A percentile compares a stretch with the other conserved stretches of the same genome.
Conservation (phyloP, 2,797 vertebrate species). For the Valencia hispanica region DNA sequence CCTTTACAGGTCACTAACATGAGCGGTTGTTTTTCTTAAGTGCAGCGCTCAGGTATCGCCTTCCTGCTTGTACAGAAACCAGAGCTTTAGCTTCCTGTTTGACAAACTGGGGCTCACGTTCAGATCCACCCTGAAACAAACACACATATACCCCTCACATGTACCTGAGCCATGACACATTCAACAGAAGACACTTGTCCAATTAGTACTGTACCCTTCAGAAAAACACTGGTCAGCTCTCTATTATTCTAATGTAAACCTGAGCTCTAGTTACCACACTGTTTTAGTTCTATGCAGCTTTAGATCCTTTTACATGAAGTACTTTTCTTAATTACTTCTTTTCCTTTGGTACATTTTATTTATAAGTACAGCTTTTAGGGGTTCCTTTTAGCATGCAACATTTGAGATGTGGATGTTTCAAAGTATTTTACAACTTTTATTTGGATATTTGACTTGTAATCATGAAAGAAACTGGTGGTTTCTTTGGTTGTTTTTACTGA, state of each 20-base stretch:
- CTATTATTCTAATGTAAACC: background rate
- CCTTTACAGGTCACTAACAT: constrained; percentile 29
- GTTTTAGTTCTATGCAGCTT: constrained; percentile 2
- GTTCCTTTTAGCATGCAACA: background rate
- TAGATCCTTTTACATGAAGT: background rate
- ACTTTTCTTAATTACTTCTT: background rate
- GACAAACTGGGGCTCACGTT: constrained; percentile 53
- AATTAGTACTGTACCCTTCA: background rate
- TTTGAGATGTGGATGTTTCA: background rate
- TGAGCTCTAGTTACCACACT: constrained; percentile 51
- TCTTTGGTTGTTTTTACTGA: background rate
- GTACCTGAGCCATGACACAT: constrained; percentile 1
- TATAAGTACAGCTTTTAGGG: background rate
- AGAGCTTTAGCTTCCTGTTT: constrained; percentile 69
- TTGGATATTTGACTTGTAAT: background rate
- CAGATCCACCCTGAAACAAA: background rate
- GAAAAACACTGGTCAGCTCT: constrained; percentile 12
- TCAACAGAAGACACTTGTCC: background rate
- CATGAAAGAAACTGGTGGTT: background rate
- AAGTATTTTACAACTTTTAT: background rate
- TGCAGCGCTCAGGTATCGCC: constrained; percentile 41
- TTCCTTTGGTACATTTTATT: background rate
- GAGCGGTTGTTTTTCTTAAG: constrained; percentile 23
- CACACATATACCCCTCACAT: constrained; percentile 7
- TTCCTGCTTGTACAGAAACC: constrained; percentile 62